Evolutionary conservation across 2,113 vertebrate species (phyloP).

Genomic region (Nicator chloris): DNA sequence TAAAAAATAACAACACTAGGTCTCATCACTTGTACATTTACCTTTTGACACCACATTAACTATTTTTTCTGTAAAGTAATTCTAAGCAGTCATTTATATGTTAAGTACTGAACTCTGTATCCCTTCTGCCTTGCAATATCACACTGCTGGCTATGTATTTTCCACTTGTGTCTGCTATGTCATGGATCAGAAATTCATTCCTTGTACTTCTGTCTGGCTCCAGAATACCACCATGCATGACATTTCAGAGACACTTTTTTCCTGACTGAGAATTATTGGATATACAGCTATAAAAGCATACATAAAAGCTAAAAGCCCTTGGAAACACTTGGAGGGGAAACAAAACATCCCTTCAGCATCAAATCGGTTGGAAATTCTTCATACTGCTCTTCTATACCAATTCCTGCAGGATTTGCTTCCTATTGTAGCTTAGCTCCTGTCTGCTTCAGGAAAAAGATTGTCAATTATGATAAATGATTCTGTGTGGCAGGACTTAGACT

Average conservation of each 20-base stretch:
- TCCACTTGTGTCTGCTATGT: constrained; percentile 4
- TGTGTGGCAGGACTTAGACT: background rate
- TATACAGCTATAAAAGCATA: background rate
- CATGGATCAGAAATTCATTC: background rate
- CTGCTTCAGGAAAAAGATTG: background rate
- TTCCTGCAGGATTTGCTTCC: background rate
- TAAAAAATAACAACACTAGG: background rate
- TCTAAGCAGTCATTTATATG: constrained; percentile 21
- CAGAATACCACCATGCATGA: background rate
- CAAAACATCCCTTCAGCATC: background rate
- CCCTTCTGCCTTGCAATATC: background rate
- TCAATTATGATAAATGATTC: background rate
- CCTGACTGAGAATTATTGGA: background rate
- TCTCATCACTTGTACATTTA: background rate
- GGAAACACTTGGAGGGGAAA: constrained; percentile 16
- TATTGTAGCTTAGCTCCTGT: background rate
- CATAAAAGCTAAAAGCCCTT: constrained; percentile 35
- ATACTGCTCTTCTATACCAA: background rate
- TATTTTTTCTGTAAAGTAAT: background rate
- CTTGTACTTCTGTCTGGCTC: background rate
- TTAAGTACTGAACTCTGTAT: background rate
- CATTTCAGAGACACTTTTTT: background rate
- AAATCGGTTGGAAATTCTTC: background rate
- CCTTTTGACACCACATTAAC: background rate
- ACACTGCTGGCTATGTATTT: background rate